Base-by-base conservation (phyloP, 2,113 vertebrate genomes). In the Argyrosomus japonicus region DNA sequence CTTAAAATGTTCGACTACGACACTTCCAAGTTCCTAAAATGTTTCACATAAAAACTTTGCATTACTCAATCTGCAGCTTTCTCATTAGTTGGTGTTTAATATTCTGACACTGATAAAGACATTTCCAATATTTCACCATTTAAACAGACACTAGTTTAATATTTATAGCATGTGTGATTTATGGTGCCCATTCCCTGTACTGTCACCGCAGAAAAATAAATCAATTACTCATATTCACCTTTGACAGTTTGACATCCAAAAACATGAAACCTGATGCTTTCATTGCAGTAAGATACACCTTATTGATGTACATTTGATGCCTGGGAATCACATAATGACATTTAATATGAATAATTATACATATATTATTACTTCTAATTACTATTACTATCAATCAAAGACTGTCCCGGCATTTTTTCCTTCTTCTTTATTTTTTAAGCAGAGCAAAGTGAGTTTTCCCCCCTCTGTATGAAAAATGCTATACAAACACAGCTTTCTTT, bases 111-210 rank as follows among this genome's bases (percentile, higher is more conserved):
- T 32, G 71, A 79, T 75, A 8, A 70, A 60, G 21, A 36, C 9
- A 25, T 64, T 54, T 63, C 45, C 14, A 54, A 67, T 75, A 62
- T 67, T 13, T 56, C 69, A 21, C 15, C 11, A 54, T 78, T 36
- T 54, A 19, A 70, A 61, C 60, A 73, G 69, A 50, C 45, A 65
- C 58, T 25, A 8, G 19, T 45, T 56, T 58, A 36, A 43, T 56
- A 68, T 54, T 50, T 40, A 54, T 23, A 65, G 48, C 27, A 40
- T 21, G 29, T 25, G 43, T 86, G 82, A 88, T 91, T 87, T 72
- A 88, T 78, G 17, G 21, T 61, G 25, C 47, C 32, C 21, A 47
- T 60, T 73, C 50, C 8, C 62, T 43, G 17, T 21, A 12, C 19
- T 68, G 51, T 78, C 62, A 57, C 27, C 32, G 50, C 50, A 18